Base-by-base conservation (phyloP, 2,113 vertebrate species). In the Pseudorasbora parva region DNA sequence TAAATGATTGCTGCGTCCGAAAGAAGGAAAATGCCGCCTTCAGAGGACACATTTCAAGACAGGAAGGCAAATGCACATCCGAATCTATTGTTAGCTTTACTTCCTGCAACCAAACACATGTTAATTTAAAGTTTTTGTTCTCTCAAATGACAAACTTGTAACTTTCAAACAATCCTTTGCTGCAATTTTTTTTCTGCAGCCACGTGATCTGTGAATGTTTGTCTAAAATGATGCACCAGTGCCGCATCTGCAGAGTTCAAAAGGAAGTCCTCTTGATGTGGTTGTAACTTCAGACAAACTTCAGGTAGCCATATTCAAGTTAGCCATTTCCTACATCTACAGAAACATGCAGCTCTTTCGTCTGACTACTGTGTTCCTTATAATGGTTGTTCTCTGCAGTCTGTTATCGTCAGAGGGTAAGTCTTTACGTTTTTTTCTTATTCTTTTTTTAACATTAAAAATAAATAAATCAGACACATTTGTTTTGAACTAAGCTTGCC, bases 201-300 rank as follows among this genome's bases (percentile, higher is more conserved):
- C n/a, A 11, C 5, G n/a, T 60, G 12, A 43, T 60, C 21, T 60
- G 4, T 54, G 49, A n/a, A 23, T 6, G 21, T 2, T 9, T 43
- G 27, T 56, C 54, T 43, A 17, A 45, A 57, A 6, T 51, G 5
- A 15, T 43, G 56, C 21, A 33, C 21, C 25, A 14, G 10, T 37
- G 41, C 10, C 62, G 73, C 43, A 51, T 64, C 47, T 75, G 77
- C 43, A 85, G 27, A 54, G 6, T 25, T 27, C 14, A 62, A 21
- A n/a, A 86, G 85, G 82, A 86, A 86, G 77, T 86, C 23, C 4
- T 77, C 45, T 11, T 8, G 8, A 54, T n/a, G 23, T 21, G 56
- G 60, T 37, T 54, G 19, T 1, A 25, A 37, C 37, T 25, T 17
- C 4, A 19, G 12, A 11, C 33, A 23, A 8, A 45, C 8, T 17